These are phyloP conservation scores for Psittacus erithacus DNA, from an alignment of 2,113 vertebrate genomes.

Conservation along the genomic window DNA sequence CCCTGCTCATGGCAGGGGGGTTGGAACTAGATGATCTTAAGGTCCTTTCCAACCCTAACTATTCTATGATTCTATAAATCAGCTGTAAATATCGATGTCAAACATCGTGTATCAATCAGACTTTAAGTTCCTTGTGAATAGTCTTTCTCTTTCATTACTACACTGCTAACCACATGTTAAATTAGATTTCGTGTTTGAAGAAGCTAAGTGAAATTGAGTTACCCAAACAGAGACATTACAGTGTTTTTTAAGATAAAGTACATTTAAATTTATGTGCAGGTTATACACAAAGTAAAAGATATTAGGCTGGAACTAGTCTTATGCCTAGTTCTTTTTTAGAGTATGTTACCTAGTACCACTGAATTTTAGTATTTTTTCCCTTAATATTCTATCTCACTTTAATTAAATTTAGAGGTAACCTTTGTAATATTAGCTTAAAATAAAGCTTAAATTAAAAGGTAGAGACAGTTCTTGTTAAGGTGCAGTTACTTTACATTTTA, in stretches of 20 bases:
- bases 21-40: too few relatives aligned
- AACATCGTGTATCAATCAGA: not conserved
- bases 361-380: not conserved
- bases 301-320: not conserved
- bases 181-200: not conserved
- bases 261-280: not conserved
- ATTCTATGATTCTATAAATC: too few relatives aligned
- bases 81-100: not conserved
- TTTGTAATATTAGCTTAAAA: not conserved
- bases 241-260: not conserved
- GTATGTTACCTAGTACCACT: not conserved
- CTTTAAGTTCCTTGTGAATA: not conserved
- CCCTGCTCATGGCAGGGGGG: too few relatives aligned
- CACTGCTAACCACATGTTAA: not conserved
- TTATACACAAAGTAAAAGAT: not conserved
- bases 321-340: not conserved
- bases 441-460: not conserved
- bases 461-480: not conserved
- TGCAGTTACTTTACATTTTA: not conserved
- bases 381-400: not conserved
- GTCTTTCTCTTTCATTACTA: not conserved
- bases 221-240: not conserved
- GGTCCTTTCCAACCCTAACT: too few relatives aligned
- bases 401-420: not conserved
- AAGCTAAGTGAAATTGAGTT: not conserved